These are phyloP conservation scores for Drosophila leonis DNA, from an alignment of 2,888 invertebrate genomes.

Conservation along the genomic window DNA sequence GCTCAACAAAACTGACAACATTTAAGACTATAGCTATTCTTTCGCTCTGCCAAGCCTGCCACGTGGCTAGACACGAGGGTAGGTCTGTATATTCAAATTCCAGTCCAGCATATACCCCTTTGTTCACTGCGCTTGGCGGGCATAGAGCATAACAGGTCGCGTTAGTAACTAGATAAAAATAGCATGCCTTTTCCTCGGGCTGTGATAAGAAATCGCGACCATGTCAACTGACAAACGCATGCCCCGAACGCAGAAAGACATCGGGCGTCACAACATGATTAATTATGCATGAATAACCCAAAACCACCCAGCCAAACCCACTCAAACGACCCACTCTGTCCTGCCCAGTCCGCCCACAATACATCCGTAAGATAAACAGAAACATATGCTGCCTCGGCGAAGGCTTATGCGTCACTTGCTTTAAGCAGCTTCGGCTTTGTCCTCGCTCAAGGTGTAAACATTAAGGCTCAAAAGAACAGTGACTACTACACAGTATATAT, in stretches of 20 bases:
- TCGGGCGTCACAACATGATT: slow-evolving; percentile 68
- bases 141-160: slow-evolving; percentile 11
- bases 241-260: slow-evolving; percentile 25
- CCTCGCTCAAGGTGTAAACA: slow-evolving; percentile 6
- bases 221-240: slow-evolving; percentile 69
- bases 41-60: too few relatives aligned
- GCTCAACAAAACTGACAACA: too few relatives aligned
- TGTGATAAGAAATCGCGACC: slow-evolving; percentile 68
- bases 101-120: not conserved
- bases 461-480: slow-evolving; percentile 3
- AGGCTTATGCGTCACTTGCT: slow-evolving; percentile 33
- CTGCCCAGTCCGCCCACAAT: slow-evolving; percentile 1
- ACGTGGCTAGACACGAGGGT: too few relatives aligned
- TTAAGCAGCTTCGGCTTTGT: slow-evolving; percentile 4
- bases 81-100: not conserved
- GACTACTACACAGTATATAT: not conserved
- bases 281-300: slow-evolving; percentile 68
- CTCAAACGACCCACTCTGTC: not conserved
- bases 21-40: too few relatives aligned
- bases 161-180: slow-evolving; percentile 71
- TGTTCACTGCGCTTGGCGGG: not conserved
- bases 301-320: slow-evolving; percentile 1
- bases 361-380: slow-evolving; percentile 51
- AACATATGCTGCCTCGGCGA: slow-evolving; percentile 47
- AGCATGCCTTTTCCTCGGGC: slow-evolving; percentile 50